Base-by-base conservation (phyloP, 2,888 invertebrate genomes). In the Thyatira batis region DNA sequence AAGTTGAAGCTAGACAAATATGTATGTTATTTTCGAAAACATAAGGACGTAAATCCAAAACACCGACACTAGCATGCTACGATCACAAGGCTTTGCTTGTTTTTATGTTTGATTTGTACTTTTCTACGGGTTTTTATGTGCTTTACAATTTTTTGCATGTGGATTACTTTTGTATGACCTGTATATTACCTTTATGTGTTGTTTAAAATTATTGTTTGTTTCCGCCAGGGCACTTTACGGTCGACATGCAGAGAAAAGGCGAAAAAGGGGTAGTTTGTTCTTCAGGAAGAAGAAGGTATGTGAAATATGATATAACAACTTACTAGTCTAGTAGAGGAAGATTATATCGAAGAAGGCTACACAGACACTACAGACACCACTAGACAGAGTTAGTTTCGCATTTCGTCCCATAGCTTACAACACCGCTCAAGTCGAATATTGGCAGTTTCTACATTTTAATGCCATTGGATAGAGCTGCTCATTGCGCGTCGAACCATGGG, bases 231-330 rank as follows among this genome's bases (percentile, higher is more conserved):
- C 93, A 69, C 89, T 93, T 28, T 94, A 94, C 68, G 95, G 95
- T 74, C 95, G 95, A 76, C 96, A 96, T 79, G 95, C 96, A 20
- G 97, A 97, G 76, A 97, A 98, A 80, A 92, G 97, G 72, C 93
- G 97, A 68, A 98, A 98, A 90, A 93, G 97, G 50, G 97, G 97
- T 52, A 97, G 97, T 66, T 89, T 98, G 57, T 98, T 98, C 93
- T 98, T 97, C 82, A 95, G 97, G 65, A 98, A 97, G 89, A 97
- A 97, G 87, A 97, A 97, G 94, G 97, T 92, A 62, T 9, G 54
- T 57, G 20, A 13, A 11, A 8, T 20, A 20, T 39, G n/a, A 4
- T 13, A 11, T 23, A 23, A 23, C 6, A 23, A 23, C 23, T 4
- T n/a, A n/a, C n/a, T n/a, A n/a, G n/a, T n/a, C n/a, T n/a, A n/a